Conservation (phyloP, 2,113 vertebrate genomes). For the Myanophis thanlyinensis region DNA sequence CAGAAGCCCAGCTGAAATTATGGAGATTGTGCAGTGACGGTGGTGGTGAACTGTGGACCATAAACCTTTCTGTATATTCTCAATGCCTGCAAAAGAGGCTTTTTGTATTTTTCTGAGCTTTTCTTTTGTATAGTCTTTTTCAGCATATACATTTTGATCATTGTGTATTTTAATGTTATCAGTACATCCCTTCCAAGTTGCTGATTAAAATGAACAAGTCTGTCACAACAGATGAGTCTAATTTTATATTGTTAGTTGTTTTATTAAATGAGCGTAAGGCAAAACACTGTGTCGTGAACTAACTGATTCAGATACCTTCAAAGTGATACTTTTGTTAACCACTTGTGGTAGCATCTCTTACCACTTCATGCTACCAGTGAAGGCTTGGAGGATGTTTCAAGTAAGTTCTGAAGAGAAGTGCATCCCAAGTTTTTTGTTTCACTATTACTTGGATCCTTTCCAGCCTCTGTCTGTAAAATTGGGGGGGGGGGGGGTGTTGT, state of each 20-base stretch:
- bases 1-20: not conserved
- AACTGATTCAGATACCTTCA: not conserved
- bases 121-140: constrained; percentile 17
- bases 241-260: constrained; percentile 1
- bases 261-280: not conserved
- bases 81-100: not conserved
- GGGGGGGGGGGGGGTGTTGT: too few species aligned
- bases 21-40: not conserved
- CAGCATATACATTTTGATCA: constrained; percentile 19
- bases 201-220: constrained; percentile 25
- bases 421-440: not conserved
- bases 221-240: not conserved
- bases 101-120: constrained; percentile 11
- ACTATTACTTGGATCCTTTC: not conserved
- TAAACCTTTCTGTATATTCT: constrained; percentile 28
- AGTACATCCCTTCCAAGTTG: not conserved
- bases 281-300: not conserved
- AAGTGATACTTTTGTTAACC: not conserved
- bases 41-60: not conserved
- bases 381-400: not conserved
- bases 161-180: not conserved
- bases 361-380: not conserved
- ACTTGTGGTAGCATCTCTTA: not conserved
- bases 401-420: not conserved
- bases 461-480: not conserved